Base-by-base conservation (phyloP, 23 tunicate genomes). In the Styela plicata region DNA sequence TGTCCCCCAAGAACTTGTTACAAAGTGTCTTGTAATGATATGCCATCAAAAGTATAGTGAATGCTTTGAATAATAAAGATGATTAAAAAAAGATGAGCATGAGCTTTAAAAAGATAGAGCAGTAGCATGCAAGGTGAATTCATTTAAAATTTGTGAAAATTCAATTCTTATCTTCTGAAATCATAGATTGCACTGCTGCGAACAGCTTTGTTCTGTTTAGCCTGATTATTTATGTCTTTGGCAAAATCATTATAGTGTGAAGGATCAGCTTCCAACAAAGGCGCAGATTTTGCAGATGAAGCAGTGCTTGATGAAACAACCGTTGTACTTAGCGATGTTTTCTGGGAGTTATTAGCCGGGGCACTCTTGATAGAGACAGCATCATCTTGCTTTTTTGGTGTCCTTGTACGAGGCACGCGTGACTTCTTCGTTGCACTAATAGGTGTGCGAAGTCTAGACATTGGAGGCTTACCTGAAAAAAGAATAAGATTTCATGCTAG, bases 101-200 rank as follows among this genome's bases (percentile, higher is more conserved):
- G 7, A 7, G 57, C 57, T 13, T 5, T 44, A 5, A 13, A n/a
- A n/a, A 5, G 7, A 44, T 44, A 44, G 57, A 44, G 57, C 57
- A 44, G 57, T 44, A 44, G 57, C 57, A 44, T 44, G 57, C 57
- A 44, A 44, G 13, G 57, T 13, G 13, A 44, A 44, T 7, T 5
- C 7, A 5, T 44, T 44, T 5, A 44, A 44, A 7, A 5, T 44
- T 44, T 44, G 57, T 44, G 7, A 44, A 44, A 44, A 44, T n/a
- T n/a, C n/a, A n/a, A 44, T 44, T 44, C 57, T 44, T 13, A 44
- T 44, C 78, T 44, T 73, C 52, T 73, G 19, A 73, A 33, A 73
- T 91, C 91, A 67, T 80, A 82, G 21, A 91, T 91, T 13, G 97
- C 97, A 69, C 97, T 91, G 83, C 97, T 91, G 2, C 97, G 81